Base-by-base conservation (phyloP, 2,888 invertebrate genomes). In the Ornithoptera priamus region DNA sequence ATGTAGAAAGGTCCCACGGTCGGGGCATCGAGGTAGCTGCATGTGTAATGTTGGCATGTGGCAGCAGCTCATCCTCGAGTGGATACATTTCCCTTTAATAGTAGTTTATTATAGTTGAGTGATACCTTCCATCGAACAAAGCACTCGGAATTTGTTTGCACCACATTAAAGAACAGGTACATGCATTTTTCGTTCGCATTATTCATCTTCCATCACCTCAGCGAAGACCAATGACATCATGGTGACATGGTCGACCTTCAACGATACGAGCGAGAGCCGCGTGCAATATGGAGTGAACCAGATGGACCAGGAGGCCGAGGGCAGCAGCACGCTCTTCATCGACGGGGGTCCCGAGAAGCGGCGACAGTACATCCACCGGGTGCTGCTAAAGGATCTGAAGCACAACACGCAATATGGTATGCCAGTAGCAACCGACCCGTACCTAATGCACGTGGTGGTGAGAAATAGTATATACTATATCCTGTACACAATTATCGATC, bases 221-320 rank as follows among this genome's bases (percentile, higher is more conserved):
- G 95, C 95, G 73, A 93, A 93, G 79, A 87, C 93, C 65, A 93
- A 93, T 74, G 95, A 96, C 78, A 95, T 97, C 74, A 94, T 96
- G 42, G 95, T 97, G 46, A 97, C 97, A 74, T 97, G 97, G 97
- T 95, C 95, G 2, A 97, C 97, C 15, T 94, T 94, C 80, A 94
- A 95, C 80, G 88, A 95, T 75, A 95, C 96, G 0, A 77, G 88
- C 18, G 91, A 93, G 71, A 96, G 96, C 0, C 78, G 95, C 46
- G 97, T 97, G 36, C 95, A 96, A 83, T 97, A 96, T 83, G 97
- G 97, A 1, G 93, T 94, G 72, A 88, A 87, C 6, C 93, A 93
- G n/a, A 90, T 95, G 78, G 85, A 94, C 72, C 81, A 93, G 60
- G 88, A 82, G 65, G 94, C 94, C 0, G 74, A 71, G 17, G 97